Conservation (phyloP, 2,797 vertebrate species). For the Streptopelia turtur region DNA sequence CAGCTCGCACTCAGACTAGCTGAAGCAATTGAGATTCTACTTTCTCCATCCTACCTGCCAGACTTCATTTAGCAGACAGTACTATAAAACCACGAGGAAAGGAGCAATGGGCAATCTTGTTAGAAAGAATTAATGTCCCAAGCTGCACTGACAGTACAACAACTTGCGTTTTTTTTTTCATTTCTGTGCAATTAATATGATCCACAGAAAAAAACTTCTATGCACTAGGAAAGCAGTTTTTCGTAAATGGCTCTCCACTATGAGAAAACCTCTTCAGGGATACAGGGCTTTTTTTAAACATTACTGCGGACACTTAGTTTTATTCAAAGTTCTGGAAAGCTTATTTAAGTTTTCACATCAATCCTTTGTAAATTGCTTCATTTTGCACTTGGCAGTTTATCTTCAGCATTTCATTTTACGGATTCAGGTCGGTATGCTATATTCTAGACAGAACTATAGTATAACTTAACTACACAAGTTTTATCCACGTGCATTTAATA, state of each 20-base stretch:
- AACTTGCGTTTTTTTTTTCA: not conserved
- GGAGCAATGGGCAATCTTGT: not conserved
- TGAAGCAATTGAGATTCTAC: not conserved
- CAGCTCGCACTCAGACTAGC: accelerated
- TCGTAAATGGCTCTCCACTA: not conserved
- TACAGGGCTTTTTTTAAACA: not conserved
- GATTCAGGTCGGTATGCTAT: not conserved
- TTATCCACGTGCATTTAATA: not conserved
- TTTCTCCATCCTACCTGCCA: not conserved
- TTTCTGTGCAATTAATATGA: not conserved
- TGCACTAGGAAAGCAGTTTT: not conserved
- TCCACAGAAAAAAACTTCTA: not conserved
- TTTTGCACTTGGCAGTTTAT: not conserved
- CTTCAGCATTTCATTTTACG: not conserved
- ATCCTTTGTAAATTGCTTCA: not conserved
- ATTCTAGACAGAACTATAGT: not conserved
- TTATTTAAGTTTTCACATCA: not conserved
- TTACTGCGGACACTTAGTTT: not conserved
- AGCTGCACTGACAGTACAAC: not conserved
- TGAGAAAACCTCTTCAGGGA: not conserved
- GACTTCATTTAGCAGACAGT: not conserved
- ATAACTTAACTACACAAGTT: not conserved
- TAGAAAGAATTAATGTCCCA: not conserved
- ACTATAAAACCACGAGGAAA: not conserved
- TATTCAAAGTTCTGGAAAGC: not conserved